Evolutionary conservation across 2,113 vertebrate species (phyloP), one percentile per base, ranked within the genome.

Genomic region (Plotosus lineatus): DNA sequence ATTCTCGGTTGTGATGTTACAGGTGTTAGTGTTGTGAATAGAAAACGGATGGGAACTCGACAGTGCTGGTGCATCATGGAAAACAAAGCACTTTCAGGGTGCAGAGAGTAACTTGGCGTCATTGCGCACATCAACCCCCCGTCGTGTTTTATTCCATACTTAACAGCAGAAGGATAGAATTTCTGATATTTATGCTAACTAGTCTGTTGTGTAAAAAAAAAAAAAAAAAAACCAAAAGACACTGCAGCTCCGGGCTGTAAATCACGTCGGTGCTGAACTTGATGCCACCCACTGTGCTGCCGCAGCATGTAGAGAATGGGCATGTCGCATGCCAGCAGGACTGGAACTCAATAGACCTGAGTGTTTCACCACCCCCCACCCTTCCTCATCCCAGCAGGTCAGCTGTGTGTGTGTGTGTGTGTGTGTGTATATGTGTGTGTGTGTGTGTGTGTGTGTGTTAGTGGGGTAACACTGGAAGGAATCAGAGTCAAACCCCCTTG

Each of bases 201-300:
- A 88, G 90, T 90, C 81, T 72, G 58, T 60, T 87, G 87, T 86
- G n/a, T n/a, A n/a, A n/a, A n/a, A n/a, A n/a, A n/a, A n/a, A n/a
- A n/a, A n/a, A n/a, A n/a, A n/a, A n/a, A n/a, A n/a, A n/a, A n/a
- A 92, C 89, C 92, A 93, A 92, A 92, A 90, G 92, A 90, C 91
- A 51, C 92, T 42, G 89, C 91, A 90, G 91, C 72, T 17, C 4
- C 38, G 38, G 81, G 88, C 82, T 61, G 85, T 94, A 93, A 92
- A 93, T 93, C 87, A 79, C 80, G 78, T 85, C 87, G 91, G 92
- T 88, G 88, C 86, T 83, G 86, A 40, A 73, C 51, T 86, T 76
- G 53, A 80, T 87, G 90, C 92, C 93, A 94, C 92, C 93, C 93
- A 93, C 92, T 87, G 89, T 85, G 91, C 86, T 84, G 66, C 83